Conservation (phyloP, 2,797 vertebrate genomes). For the Lacerta viridis region DNA sequence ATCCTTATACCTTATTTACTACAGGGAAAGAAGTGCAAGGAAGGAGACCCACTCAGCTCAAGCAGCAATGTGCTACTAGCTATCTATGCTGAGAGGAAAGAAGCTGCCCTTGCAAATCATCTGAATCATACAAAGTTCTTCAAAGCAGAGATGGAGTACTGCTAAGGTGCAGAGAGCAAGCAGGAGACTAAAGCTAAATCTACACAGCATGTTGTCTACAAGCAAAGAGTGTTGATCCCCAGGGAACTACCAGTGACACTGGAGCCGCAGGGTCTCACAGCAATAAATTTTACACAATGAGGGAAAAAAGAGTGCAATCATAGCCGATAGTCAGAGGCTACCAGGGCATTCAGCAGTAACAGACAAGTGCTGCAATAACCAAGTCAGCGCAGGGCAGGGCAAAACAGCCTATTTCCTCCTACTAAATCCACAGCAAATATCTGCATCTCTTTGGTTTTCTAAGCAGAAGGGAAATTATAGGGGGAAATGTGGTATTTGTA, state of each 20-base stretch:
- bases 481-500: neutral
- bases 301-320: conserved; percentile 59
- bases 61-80: neutral
- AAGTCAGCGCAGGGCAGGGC: conserved; percentile 29
- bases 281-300: conserved; percentile 62
- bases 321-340: conserved; percentile 54
- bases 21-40: neutral
- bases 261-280: conserved; percentile 60
- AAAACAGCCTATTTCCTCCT: neutral
- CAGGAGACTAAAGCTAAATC: conserved; percentile 61
- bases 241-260: conserved; percentile 61
- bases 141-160: conserved; percentile 66
- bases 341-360: conserved; percentile 35
- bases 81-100: neutral
- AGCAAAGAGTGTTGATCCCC: conserved; percentile 53
- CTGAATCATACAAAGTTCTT: conserved; percentile 36
- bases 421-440: conserved; percentile 40
- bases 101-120: neutral
- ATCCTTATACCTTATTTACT: neutral
- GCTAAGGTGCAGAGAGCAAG: conserved; percentile 61
- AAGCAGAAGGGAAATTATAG: neutral
- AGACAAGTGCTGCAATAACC: conserved; percentile 54
- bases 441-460: conserved; percentile 28
- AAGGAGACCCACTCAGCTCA: neutral
- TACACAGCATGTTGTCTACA: conserved; percentile 40